Conservation (phyloP, 2,888 invertebrate species). For the Mamestra brassicae region DNA sequence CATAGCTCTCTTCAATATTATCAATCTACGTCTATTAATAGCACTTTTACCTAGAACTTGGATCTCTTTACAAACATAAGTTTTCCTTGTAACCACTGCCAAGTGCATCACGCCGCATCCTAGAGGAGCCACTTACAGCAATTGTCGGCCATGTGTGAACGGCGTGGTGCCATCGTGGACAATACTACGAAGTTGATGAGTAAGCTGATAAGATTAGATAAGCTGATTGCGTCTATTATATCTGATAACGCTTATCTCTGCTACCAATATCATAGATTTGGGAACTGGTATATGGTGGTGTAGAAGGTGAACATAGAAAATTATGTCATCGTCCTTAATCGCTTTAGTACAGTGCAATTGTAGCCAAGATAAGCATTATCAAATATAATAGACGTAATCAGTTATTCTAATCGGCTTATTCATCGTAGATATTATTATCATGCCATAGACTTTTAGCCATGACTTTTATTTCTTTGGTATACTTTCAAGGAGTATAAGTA, state of each 20-base stretch:
- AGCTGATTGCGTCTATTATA: neutral
- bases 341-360: neutral
- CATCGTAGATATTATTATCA: neutral
- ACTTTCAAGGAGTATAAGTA: too few species aligned
- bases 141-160: neutral
- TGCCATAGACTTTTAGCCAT: too few species aligned
- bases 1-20: neutral
- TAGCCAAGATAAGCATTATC: slow-evolving; percentile 13
- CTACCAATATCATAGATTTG: neutral
- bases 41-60: neutral
- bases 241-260: slow-evolving; percentile 9
- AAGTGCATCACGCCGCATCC: neutral
- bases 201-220: slow-evolving; percentile 12
- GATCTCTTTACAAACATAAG: neutral
- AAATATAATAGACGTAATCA: neutral
- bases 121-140: neutral
- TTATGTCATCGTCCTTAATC: too few species aligned
- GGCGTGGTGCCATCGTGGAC: neutral
- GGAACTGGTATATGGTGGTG: neutral
- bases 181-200: slow-evolving; percentile 13
- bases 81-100: neutral
- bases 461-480: too few species aligned
- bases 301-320: too few species aligned
- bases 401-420: slow-evolving; percentile 1
- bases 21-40: slow-evolving; percentile 20